These are phyloP conservation scores for Nipponia nippon DNA, from an alignment of 2,113 vertebrate species.

Conservation along the genomic window DNA sequence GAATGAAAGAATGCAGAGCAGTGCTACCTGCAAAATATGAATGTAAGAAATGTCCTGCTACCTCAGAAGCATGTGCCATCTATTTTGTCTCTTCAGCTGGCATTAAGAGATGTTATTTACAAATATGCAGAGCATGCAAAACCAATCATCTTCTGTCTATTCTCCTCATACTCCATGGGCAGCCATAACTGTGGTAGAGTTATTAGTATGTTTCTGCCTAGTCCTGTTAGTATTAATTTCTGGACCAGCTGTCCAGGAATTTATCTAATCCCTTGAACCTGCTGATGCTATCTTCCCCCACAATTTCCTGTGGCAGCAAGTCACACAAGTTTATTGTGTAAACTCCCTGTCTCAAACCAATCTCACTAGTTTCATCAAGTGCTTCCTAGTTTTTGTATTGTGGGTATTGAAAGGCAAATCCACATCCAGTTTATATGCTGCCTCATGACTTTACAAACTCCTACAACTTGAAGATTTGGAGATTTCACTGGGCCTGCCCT, in stretches of 20 bases:
- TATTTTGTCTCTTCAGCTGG: neutral
- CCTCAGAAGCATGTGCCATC: neutral
- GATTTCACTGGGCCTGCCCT: neutral
- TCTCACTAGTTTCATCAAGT: neutral
- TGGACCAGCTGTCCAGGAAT: neutral
- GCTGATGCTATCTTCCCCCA: fast-evolving
- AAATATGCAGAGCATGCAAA: neutral
- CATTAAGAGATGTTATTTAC: neutral
- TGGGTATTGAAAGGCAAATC: neutral
- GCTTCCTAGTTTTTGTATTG: neutral
- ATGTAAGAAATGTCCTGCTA: neutral
- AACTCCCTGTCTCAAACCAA: neutral
- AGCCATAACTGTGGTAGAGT: neutral
- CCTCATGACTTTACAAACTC: neutral
- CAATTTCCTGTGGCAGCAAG: neutral
- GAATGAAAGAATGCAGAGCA: neutral
- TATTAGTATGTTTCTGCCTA: neutral
- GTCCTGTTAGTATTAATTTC: neutral
- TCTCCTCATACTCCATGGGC: neutral
- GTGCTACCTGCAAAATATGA: neutral
- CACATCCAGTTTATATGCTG: neutral
- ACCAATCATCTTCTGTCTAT: neutral
- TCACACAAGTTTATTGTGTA: neutral
- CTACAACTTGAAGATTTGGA: neutral
- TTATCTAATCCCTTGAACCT: neutral